Base-by-base conservation (phyloP, 1,140 invertebrate genomes). In the Drosophila varians region DNA sequence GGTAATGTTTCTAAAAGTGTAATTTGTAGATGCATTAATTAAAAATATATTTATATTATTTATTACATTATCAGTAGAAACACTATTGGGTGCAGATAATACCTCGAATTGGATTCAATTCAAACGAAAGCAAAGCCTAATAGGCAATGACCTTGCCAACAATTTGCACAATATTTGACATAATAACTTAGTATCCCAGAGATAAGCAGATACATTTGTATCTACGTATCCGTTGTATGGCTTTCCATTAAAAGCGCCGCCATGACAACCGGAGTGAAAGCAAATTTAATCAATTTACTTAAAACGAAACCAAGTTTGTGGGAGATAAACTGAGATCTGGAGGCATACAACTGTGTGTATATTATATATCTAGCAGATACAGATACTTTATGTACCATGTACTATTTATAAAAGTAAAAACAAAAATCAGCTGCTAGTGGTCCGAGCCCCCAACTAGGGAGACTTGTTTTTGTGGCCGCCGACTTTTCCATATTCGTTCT, bases 231-330 rank as follows among this genome's bases (percentile, higher is more conserved):
- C 25, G 8, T 42, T 42, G 43, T 47, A 34, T 58, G 28, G 28
- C 14, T 26, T 54, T 28, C 25, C 25, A 42, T 38, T 38, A 54
- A 38, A 57, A 36, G 23, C 34, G 43, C 16, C 42, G 36, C 48
- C 55, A 77, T 88, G 77, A 88, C 82, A 88, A 87, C 76, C 45
- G 70, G 69, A 68, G 61, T 71, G 77, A 86, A 87, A 77, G 77
- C 54, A 74, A 86, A 82, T 88, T 86, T 61, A 86, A 88, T 86
- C 79, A 68, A 82, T 77, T 77, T 58, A 78, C 18, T 65, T 64
- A 64, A 31, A 55, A 58, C 34, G n/a, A 58, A 57, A 25, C 19
- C 40, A 45, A 48, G 51, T 57, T n/a, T 18, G 38, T 9, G 16
- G 23, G 51, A 28, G 51, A 61, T 16, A 46, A 8, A 57, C 16